phyloP scores from a whole-genome alignment of 2,888 invertebrate species.

The Meandrusa payeni region DNA sequence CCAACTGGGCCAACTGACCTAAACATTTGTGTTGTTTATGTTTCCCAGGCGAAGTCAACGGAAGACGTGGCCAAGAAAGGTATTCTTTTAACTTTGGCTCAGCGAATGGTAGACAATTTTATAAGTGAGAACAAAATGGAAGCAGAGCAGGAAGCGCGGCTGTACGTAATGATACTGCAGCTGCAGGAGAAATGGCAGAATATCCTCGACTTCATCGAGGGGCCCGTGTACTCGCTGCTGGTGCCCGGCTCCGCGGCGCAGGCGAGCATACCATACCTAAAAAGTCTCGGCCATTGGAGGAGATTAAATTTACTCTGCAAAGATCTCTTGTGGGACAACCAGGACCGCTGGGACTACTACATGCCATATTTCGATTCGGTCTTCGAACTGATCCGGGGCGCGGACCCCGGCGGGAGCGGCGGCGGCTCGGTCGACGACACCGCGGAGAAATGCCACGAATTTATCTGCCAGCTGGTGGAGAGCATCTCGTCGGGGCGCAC shows the following conservation, averaged over 20 bases:
- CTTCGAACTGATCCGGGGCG: slow-evolving; percentile 80
- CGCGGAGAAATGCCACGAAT: slow-evolving; percentile 69
- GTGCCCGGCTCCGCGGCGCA: slow-evolving; percentile 85
- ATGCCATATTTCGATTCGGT: slow-evolving; percentile 86
- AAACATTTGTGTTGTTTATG: neutral
- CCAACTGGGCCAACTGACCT: too few relatives aligned
- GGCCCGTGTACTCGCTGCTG: slow-evolving; percentile 85
- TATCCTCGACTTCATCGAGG: slow-evolving; percentile 89
- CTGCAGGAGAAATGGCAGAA: slow-evolving; percentile 90
- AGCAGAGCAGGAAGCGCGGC: slow-evolving; percentile 95
- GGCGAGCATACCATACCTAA: slow-evolving; percentile 87
- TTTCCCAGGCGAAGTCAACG: slow-evolving; percentile 59
- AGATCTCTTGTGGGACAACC: slow-evolving; percentile 86
- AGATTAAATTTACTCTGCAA: slow-evolving; percentile 88
- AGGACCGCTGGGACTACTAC: slow-evolving; percentile 88
- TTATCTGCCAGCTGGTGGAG: slow-evolving; percentile 74
- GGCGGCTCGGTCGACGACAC: slow-evolving; percentile 58
- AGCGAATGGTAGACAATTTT: slow-evolving; percentile 95
- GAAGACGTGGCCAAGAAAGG: slow-evolving; percentile 80
- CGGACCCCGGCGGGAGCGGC: slow-evolving; percentile 33
- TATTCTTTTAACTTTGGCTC: slow-evolving; percentile 92
- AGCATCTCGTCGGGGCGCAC: slow-evolving; percentile 68
- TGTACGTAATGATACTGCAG: slow-evolving; percentile 92
- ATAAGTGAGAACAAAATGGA: slow-evolving; percentile 93
- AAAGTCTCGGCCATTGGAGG: slow-evolving; percentile 87